A percentile compares a stretch with the other conserved stretches of the same genome.
These are phyloP conservation scores for Litoditis marina DNA, from an alignment of 2,888 invertebrate species.

Conservation along the genomic window DNA sequence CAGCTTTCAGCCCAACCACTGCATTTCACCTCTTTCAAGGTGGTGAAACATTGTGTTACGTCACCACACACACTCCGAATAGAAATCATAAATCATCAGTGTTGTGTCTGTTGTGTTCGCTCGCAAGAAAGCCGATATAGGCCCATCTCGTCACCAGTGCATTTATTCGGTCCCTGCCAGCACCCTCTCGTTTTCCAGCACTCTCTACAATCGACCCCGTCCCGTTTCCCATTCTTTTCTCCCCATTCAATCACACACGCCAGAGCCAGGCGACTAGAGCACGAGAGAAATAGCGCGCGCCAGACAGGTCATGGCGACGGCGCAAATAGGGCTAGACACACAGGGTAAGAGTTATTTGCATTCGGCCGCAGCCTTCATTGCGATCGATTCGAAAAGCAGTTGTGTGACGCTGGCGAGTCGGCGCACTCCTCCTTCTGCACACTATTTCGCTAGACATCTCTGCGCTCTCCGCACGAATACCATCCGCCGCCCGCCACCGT, in stretches of 20 bases:
- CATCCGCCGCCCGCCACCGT: conserved; percentile 4
- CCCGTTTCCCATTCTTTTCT: not conserved
- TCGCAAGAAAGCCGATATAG: conserved; percentile 1
- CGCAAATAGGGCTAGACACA: conserved; percentile 12
- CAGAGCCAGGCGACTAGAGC: not conserved
- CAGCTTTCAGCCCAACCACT: too few relatives aligned
- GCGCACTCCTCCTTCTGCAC: conserved; percentile 2
- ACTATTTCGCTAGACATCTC: conserved; percentile 10
- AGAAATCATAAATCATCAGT: too few relatives aligned
- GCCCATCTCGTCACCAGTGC: conserved; percentile 4
- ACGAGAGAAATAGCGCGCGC: conserved; percentile 4
- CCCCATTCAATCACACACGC: conserved; percentile 11
- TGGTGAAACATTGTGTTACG: too few relatives aligned
- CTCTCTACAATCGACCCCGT: conserved; percentile 6
- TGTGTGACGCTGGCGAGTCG: conserved; percentile 2
- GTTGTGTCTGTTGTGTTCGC: too few relatives aligned
- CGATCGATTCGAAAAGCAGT: conserved; percentile 15
- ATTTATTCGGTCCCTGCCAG: conserved; percentile 6
- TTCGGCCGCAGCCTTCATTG: not conserved
- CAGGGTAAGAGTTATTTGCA: conserved; percentile 16
- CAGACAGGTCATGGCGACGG: not conserved
- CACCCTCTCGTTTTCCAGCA: conserved; percentile 4
- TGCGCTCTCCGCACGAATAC: conserved; percentile 3
- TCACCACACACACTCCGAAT: too few relatives aligned
- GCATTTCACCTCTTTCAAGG: too few relatives aligned